Evolutionary conservation across 64 coral and sea anemone species (phyloP).

Genomic region (Anthopleura sola): DNA sequence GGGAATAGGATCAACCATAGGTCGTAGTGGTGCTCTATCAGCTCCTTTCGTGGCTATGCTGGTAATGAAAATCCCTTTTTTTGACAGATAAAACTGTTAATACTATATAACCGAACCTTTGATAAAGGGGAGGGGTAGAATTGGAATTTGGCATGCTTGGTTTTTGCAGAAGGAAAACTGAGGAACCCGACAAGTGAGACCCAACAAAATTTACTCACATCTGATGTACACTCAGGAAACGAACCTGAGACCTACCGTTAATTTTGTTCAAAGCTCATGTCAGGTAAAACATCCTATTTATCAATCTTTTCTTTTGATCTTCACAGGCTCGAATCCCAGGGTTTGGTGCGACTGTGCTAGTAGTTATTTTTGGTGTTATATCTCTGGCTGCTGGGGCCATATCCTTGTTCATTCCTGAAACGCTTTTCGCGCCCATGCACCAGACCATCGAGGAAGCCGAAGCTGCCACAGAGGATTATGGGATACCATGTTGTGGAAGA

Average conservation of each 20-base stretch:
- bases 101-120: too few relatives aligned
- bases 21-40: neutral
- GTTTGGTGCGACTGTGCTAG: neutral
- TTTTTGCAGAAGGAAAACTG: too few relatives aligned
- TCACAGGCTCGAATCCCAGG: neutral
- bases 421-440: neutral
- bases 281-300: too few relatives aligned
- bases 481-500: conserved; percentile 8
- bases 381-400: neutral
- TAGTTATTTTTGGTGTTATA: conserved; percentile 4
- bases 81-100: too few relatives aligned
- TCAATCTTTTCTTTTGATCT: neutral
- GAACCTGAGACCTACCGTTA: too few relatives aligned
- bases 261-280: too few relatives aligned
- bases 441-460: conserved; percentile 15
- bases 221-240: too few relatives aligned
- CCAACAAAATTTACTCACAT: too few relatives aligned
- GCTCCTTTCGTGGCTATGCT: neutral
- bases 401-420: neutral
- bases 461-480: neutral
- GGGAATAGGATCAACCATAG: neutral
- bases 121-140: too few relatives aligned
- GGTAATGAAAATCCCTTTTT: neutral
- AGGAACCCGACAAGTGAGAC: too few relatives aligned
- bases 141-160: too few relatives aligned